Evolutionary conservation across 2,888 invertebrate species (phyloP).

Genomic region (Dryocosmus kuriphilus): DNA sequence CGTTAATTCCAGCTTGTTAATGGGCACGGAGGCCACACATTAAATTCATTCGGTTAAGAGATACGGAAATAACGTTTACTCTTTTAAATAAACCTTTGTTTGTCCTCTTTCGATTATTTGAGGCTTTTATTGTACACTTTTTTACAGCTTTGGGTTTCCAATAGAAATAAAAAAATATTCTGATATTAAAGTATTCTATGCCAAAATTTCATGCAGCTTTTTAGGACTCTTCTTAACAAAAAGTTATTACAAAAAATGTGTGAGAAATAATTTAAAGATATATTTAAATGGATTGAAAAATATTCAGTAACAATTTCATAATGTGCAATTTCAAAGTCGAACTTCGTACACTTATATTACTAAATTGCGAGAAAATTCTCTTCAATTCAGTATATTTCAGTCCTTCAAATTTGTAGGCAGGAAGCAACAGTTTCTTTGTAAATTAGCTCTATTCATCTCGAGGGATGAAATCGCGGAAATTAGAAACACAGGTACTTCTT

Average conservation of each 20-base stretch:
- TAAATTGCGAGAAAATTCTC: slow-evolving; percentile 29
- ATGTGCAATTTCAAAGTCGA: neutral
- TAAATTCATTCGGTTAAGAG: slow-evolving; percentile 45
- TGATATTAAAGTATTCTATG: no score
- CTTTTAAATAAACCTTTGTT: neutral
- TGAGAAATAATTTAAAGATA: neutral
- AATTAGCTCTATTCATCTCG: slow-evolving; percentile 63
- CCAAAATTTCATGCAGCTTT: no score
- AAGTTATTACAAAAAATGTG: neutral
- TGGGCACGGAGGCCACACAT: slow-evolving; percentile 35
- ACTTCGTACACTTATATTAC: slow-evolving; percentile 7
- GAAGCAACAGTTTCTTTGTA: slow-evolving; percentile 54
- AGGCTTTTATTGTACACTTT: neutral
- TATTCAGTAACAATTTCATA: neutral
- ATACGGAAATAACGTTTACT: neutral
- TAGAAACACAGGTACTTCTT: slow-evolving; percentile 46
- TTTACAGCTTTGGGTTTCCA: neutral
- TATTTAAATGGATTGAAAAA: neutral
- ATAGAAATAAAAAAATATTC: no score
- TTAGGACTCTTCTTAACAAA: no score
- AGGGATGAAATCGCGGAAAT: slow-evolving; percentile 57
- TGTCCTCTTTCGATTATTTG: neutral
- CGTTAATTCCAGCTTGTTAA: slow-evolving; percentile 56
- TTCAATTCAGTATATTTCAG: slow-evolving; percentile 27
- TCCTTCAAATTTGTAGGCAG: slow-evolving; percentile 28